Base-by-base conservation (phyloP, 2,888 invertebrate genomes). In the Tetragnatha montana region DNA sequence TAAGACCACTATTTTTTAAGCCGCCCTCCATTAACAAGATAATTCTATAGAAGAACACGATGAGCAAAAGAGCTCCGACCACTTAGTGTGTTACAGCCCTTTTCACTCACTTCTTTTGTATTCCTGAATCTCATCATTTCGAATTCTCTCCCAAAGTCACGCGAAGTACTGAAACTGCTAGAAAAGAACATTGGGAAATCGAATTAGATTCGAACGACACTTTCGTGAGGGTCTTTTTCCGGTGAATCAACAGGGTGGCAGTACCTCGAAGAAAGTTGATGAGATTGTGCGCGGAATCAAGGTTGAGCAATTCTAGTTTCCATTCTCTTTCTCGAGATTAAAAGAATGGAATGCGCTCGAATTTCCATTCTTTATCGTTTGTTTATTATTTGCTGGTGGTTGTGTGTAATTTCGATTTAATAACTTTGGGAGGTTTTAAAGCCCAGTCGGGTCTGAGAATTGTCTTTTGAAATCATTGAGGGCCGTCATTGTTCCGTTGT, bases 61-160 rank as follows among this genome's bases (percentile, higher is more conserved):
- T 4, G 35, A 35, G 60, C 8, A 60, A 60, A 10, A 8, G 4
- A 8, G 4, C 14, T 8, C 60, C 12, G 10, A 60, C 60, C 60
- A 60, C 4, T 35, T 35, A 2, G 4, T 60, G 60, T 12, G 60
- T 17, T 60, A 60, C 4, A 10, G 49, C 19, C 35, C 79, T 68
- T 35, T 50, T 49, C 71, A 71, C 71, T 71, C 49, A 49, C 21
- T 70, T 70, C 81, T 35, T 80, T 81, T 81, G 81, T 81, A 19
- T 49, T 81, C 49, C 19, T 47, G 81, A 81, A 81, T 81, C 47
- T 81, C 49, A 12, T 49, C 81, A 49, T 49, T 71, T 81, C 49
- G 49, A 49, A 81, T 81, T 81, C 81, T 81, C 60, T 49, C 17
- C 71, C 17, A 21, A 21, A 70, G 71, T 81, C 81, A 81, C 81